phyloP scores from a whole-genome alignment of 2,797 vertebrate species.

The Intellagama lesueurii region DNA sequence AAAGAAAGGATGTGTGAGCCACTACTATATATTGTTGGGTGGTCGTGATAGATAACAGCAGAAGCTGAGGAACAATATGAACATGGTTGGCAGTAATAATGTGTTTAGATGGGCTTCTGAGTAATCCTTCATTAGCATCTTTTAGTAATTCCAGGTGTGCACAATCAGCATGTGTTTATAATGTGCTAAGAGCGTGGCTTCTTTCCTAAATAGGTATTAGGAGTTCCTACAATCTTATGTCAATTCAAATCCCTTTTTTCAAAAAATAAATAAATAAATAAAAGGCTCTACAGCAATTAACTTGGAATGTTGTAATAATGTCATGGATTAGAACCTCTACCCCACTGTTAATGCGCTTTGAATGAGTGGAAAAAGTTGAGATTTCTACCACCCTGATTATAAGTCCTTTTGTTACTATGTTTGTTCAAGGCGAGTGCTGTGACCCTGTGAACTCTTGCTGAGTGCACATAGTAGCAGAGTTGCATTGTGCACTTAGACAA shows the following conservation, averaged over 20 bases:
- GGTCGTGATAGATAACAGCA: too few relatives aligned
- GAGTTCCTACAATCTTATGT: background rate
- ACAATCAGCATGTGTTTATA: background rate
- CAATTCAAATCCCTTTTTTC: background rate
- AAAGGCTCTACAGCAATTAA: background rate
- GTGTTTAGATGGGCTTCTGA: background rate
- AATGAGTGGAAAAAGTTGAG: conserved; percentile 6
- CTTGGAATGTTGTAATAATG: conserved; percentile 10
- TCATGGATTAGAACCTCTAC: background rate
- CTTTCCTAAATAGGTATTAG: background rate
- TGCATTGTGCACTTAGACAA: background rate
- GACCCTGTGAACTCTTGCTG: background rate
- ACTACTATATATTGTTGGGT: too few relatives aligned
- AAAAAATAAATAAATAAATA: too few relatives aligned
- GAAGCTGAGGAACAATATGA: background rate
- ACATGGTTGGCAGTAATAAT: background rate
- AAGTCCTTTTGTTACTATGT: conserved; percentile 12
- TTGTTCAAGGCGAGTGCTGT: background rate
- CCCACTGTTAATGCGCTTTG: background rate
- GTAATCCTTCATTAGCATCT: background rate
- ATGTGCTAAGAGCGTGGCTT: background rate
- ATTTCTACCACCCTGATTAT: background rate
- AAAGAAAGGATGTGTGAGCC: background rate
- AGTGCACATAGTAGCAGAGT: background rate
- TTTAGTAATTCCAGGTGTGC: background rate